Evolutionary conservation across 2,797 vertebrate species (phyloP), one percentile per base, ranked within the genome.

Genomic region (Bradypodion pumilum): DNA sequence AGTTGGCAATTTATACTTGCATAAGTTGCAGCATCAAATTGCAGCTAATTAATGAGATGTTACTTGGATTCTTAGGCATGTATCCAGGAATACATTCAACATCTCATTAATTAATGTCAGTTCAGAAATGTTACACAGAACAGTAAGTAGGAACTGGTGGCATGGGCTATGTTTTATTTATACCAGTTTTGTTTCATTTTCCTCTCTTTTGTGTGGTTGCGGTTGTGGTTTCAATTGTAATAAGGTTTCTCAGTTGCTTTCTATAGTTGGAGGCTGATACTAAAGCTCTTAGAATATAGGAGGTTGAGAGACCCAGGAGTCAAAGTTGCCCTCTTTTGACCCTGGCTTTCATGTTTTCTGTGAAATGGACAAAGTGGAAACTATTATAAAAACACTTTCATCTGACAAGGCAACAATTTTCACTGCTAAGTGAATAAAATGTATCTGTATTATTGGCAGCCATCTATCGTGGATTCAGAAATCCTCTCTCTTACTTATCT

Each of bases 301-400:
- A 63, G 19, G 65, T 10, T 73, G 73, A 66, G 9, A 83, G 21
- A 21, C 3, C 0, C 16, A 7, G 35, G 86, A 78, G 82, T 15
- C 78, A 46, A 72, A 52, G 72, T 35, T 68, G 5, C 56, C 27
- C 76, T 83, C 65, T 49, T n/a, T 82, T 76, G 19, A 44, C n/a
- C 8, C 85, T 91, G 13, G 62, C 35, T 40, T 21, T 19, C 80
- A 63, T 77, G 46, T 16, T 72, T 81, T 81, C 59, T 82, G n/a
- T 37, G 27, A 79, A 85, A 70, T 6, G 23, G 85, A 85, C 32
- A 59, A 74, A 65, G 69, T 19, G 59, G 82, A 90, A n/a, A 66
- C 27, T 1, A 1, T 56, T 69, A 46, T 49, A 12, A 13, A 13
- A 7, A 6, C 77, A 87, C 87, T 88, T 13, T 49, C 40, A 27